Base-by-base conservation (phyloP, 1,140 invertebrate genomes). In the Tetragonula clypearis region DNA sequence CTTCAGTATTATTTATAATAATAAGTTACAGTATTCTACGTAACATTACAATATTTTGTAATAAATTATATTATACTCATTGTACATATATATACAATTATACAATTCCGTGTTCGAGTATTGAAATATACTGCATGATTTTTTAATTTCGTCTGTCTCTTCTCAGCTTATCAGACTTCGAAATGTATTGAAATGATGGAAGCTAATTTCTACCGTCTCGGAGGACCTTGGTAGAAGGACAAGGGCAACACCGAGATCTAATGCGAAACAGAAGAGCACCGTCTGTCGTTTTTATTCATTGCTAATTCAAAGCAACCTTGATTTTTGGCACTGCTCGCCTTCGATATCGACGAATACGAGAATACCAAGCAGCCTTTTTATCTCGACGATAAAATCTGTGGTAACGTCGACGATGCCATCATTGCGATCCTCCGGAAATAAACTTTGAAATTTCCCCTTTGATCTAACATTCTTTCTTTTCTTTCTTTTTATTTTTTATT, bases 261-360 rank as follows among this genome's bases (percentile, higher is more conserved):
- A 35, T 49, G 30, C n/a, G 35, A 74, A 55, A 23, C 74, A 62
- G 71, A 73, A 35, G 21, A 80, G 30, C 56, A 71, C 41, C 35
- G 56, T 69, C 73, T 41, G 60, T 66, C 53, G 77, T 66, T 90
- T 85, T 86, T 90, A 84, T 90, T 82, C 84, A 62, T 82, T 56
- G 84, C 86, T 86, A 90, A 86, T 90, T 69, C 74, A 74, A 74
- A 49, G n/a, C 75, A 88, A 84, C 89, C 88, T 90, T 90, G 89
- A 90, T 90, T 90, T 89, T 90, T 41, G 89, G 75, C 74, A 76
- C 78, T 71, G 72, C 53, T 87, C 69, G 60, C 75, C 82, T 86
- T 90, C 76, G 76, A 21, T 62, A 75, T 66, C 19, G n/a, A 79
- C 41, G 68, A 85, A 90, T 90, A 86, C 53, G 82, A 66, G 65